Conservation (phyloP, 2,797 vertebrate genomes). For the Megaceryle alcyon region DNA sequence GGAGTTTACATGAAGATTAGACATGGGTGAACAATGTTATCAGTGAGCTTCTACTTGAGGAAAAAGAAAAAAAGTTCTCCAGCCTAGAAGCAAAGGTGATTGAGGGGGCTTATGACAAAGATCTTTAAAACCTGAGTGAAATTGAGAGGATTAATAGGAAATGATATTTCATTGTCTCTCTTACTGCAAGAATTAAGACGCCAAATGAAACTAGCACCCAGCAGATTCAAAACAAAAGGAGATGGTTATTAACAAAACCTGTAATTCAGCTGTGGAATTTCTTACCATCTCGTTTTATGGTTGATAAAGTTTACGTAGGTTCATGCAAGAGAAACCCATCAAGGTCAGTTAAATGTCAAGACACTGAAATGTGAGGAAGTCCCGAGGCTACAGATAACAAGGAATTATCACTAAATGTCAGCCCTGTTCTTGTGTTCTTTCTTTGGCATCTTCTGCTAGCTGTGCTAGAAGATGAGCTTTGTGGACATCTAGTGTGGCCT, state of each 20-base stretch:
- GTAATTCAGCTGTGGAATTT: background rate
- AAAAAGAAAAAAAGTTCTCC: background rate
- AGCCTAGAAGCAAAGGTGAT: background rate
- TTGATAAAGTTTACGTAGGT: background rate
- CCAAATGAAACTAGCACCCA: background rate
- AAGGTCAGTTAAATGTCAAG: slow-evolving; percentile 2
- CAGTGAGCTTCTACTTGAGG: background rate
- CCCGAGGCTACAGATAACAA: background rate
- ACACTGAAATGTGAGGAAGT: background rate
- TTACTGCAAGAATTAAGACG: background rate
- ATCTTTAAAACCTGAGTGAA: background rate
- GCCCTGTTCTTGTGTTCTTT: background rate
- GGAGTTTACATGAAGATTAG: background rate
- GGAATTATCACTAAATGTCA: background rate
- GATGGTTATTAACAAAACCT: background rate
- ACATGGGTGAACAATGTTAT: background rate
- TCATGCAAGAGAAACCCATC: background rate
- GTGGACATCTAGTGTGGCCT: accelerated
- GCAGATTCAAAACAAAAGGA: background rate
- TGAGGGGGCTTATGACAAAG: background rate
- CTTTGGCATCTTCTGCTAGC: background rate
- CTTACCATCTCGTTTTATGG: background rate
- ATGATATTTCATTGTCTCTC: background rate
- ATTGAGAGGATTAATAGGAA: background rate
- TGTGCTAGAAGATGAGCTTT: accelerated